phyloP scores from a whole-genome alignment of 2,113 vertebrate genomes.

The Pteruthius melanotis region DNA sequence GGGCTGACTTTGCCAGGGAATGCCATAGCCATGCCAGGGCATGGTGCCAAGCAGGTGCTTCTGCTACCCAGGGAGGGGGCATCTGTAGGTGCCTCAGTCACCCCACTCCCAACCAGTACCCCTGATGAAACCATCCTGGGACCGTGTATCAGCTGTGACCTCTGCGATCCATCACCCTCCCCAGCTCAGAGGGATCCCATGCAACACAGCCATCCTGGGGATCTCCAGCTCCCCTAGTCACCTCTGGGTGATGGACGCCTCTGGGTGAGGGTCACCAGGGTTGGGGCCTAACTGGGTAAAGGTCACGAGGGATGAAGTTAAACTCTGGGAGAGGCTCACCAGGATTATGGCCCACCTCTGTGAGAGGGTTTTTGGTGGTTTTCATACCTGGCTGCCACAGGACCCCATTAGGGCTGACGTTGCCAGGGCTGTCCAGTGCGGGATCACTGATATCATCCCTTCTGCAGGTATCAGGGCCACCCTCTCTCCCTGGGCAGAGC shows the following conservation, averaged over 20 bases:
- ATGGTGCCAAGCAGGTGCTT: background rate
- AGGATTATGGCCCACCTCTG: too few relatives aligned
- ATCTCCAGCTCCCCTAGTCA: too few relatives aligned
- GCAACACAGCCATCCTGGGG: rapidly evolving
- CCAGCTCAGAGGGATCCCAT: background rate
- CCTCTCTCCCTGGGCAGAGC: background rate
- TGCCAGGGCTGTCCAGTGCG: rapidly evolving
- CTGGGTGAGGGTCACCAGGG: background rate
- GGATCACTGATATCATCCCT: background rate
- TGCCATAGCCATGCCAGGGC: background rate
- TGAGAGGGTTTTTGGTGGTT: background rate
- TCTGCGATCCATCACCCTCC: background rate
- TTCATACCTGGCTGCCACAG: background rate
- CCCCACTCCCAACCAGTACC: too few relatives aligned
- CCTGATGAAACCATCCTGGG: background rate
- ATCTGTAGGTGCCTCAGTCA: background rate
- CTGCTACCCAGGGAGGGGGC: background rate
- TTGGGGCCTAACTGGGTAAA: background rate
- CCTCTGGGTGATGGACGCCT: background rate
- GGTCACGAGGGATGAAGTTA: rapidly evolving
- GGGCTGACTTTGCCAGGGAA: background rate
- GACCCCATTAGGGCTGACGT: rapidly evolving
- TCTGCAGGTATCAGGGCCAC: background rate
- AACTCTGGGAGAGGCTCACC: background rate
- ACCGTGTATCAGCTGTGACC: rapidly evolving